Base-by-base conservation (phyloP, 2,888 invertebrate species). In the Torymus auratus region DNA sequence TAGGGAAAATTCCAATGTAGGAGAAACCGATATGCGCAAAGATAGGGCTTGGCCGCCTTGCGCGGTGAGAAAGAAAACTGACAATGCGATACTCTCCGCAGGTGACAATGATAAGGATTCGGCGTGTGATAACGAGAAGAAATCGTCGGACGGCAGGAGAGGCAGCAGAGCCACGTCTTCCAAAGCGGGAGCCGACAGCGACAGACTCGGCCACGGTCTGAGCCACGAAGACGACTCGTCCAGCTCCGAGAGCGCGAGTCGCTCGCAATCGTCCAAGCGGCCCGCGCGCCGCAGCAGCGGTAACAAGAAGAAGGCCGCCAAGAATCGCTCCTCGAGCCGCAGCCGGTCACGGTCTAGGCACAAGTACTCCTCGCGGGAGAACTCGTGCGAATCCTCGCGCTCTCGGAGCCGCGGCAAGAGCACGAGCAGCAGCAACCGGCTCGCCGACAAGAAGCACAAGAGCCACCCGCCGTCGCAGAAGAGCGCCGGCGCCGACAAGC, bases 101-200 rank as follows among this genome's bases (percentile, higher is more conserved):
- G 90, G 88, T 88, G 88, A 78, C 78, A 78, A 90, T 88, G 90
- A 89, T 84, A 89, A 89, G 88, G 89, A 88, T 88, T 89, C 87
- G 87, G 85, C 89, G 85, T 88, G 88, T 88, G 70, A 64, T 74
- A 89, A 87, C 87, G 87, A 89, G 86, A 90, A 88, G 86, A 89
- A 89, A 86, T 86, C 87, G 76, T 88, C 90, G 78, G 89, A 89
- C 70, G 62, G 12, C 60, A 12, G 23, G 4, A 20, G 23, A 2
- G 65, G 68, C 69, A 80, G 62, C 23, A 50, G 23, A 1, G 20
- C 73, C 10, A 17, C 58, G 61, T 3, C 62, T 50, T 73, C 69
- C 2, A 81, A 78, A 11, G 62, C 64, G 12, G 58, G 23, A 12
- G 50, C 20, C 1, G 70, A 74, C 17, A 41, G 41, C 50, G 73